These are phyloP conservation scores for Ommatoiulus sabulosus DNA, from an alignment of 2,888 invertebrate genomes.

Conservation along the genomic window DNA sequence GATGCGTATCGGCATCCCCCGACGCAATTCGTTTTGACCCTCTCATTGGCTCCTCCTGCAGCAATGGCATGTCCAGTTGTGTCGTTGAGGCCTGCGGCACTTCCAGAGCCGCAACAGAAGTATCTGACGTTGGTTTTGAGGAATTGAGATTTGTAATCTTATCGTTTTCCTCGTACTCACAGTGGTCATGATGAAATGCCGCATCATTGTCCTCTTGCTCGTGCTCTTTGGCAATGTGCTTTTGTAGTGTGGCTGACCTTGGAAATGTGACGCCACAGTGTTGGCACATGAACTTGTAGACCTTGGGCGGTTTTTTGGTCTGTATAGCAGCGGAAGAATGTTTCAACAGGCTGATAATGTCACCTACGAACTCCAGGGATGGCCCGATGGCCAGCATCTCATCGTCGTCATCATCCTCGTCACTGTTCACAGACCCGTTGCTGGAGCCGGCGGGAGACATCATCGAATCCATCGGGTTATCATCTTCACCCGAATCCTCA, in stretches of 20 bases:
- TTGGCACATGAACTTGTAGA: conserved; percentile 25
- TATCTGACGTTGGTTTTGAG: neutral
- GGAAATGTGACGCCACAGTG: conserved; percentile 42
- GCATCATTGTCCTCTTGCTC: neutral
- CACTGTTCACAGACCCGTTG: conserved; percentile 26
- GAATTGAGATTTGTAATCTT: neutral
- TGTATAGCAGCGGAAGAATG: neutral
- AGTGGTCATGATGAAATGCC: neutral
- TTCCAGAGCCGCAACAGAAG: neutral
- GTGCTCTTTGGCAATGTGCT: conserved; percentile 51
- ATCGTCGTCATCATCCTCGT: conserved; percentile 53
- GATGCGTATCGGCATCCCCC: neutral
- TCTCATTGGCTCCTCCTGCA: neutral
- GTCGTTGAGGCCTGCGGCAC: neutral
- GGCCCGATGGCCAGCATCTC: conserved; percentile 18
- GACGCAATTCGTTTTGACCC: neutral
- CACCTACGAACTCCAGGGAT: conserved; percentile 37
- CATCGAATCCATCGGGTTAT: neutral
- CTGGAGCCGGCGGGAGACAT: neutral
- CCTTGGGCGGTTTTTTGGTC: neutral
- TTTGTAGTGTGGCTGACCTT: neutral
- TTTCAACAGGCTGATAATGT: conserved; percentile 45
- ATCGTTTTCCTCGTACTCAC: neutral
- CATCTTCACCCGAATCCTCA: conserved; percentile 50
- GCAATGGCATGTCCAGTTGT: no score